Percentiles rank a stretch among this genome's conserved stretches.
Evolutionary conservation across 2,113 vertebrate species (phyloP).

Genomic region (Heloderma charlesbogerti): DNA sequence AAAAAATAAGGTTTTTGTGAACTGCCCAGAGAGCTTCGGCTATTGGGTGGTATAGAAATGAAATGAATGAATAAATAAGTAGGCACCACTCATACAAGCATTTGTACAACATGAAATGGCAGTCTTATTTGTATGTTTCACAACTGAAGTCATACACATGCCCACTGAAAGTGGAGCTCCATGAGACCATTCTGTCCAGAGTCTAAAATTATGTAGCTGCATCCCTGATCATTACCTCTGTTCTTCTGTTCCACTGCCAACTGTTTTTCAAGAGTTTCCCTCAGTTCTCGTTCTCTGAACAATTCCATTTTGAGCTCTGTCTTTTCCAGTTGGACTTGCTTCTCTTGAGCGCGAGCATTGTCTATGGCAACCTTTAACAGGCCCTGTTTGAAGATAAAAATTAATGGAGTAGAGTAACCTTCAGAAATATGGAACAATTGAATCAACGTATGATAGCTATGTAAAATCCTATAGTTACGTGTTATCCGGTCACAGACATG

Average conservation of each 20-base stretch:
- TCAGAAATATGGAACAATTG: constrained; percentile 32
- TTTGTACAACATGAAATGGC: too few relatives aligned
- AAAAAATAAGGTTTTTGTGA: too few relatives aligned
- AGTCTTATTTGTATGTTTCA: too few relatives aligned
- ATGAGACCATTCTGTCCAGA: too few relatives aligned
- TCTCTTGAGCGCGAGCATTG: constrained; percentile 98
- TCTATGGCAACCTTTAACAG: constrained; percentile 99
- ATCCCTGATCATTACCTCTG: constrained; percentile 84
- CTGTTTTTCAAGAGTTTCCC: constrained; percentile 98
- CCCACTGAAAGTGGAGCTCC: too few relatives aligned
- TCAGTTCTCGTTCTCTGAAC: constrained; percentile 96
- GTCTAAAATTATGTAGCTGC: too few relatives aligned
- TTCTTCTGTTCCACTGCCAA: constrained; percentile 99
- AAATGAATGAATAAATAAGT: too few relatives aligned
- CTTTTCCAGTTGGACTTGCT: constrained; percentile 99
- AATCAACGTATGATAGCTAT: neutral
- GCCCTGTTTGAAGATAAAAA: constrained; percentile 82
- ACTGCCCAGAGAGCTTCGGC: too few relatives aligned
- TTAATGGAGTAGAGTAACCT: constrained; percentile 39
- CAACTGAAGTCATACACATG: too few relatives aligned
- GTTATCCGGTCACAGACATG: neutral
- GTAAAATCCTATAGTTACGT: constrained; percentile 26
- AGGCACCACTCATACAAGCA: too few relatives aligned
- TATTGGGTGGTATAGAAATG: too few relatives aligned
- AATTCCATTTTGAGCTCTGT: constrained; percentile 99